Evolutionary conservation across 2,888 invertebrate species (phyloP).

Genomic region (Eristalinus sepulchralis): DNA sequence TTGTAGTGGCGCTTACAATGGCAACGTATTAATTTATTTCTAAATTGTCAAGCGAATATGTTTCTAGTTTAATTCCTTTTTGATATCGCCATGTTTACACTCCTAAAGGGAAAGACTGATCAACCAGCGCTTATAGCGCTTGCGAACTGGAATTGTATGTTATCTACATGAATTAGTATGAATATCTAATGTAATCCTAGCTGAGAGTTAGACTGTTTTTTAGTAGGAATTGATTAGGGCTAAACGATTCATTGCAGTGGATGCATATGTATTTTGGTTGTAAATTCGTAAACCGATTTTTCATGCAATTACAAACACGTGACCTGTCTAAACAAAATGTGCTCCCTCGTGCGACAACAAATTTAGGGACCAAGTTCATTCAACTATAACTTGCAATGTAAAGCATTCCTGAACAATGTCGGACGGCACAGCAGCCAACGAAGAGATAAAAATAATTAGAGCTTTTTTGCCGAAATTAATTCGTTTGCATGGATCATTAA

Average conservation of each 20-base stretch:
- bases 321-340: not conserved
- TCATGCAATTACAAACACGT: not conserved
- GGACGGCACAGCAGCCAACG: too few species aligned
- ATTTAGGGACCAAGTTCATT: too few species aligned
- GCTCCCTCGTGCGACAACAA: too few species aligned
- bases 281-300: not conserved
- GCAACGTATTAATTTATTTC: not conserved
- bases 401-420: too few species aligned
- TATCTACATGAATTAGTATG: conserved; percentile 13
- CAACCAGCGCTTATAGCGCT: conserved; percentile 42
- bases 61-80: conserved; percentile 32
- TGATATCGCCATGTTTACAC: conserved; percentile 56
- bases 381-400: too few species aligned
- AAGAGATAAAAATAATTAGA: too few species aligned
- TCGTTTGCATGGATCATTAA: too few species aligned
- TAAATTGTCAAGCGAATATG: not conserved
- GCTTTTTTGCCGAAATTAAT: too few species aligned
- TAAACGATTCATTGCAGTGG: not conserved
- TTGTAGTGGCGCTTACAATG: conserved; percentile 18
- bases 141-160: not conserved
- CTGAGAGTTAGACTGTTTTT: not conserved
- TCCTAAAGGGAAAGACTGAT: not conserved
- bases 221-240: not conserved
- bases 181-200: not conserved
- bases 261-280: not conserved